Conservation (phyloP, 2,888 invertebrate genomes). For the Lasius fuliginosus region DNA sequence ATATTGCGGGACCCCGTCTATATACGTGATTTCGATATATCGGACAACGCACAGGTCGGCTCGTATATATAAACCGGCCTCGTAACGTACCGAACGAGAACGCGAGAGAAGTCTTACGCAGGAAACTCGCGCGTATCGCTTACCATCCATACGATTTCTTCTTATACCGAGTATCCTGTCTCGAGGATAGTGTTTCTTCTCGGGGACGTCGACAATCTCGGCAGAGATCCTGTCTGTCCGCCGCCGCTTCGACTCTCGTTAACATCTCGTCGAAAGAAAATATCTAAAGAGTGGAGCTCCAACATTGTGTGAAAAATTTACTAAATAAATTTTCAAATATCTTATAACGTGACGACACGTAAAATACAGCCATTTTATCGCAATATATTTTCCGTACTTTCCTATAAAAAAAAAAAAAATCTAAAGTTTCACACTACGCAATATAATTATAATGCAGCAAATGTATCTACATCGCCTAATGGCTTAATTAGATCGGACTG, state of each 20-base stretch:
- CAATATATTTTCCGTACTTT: background rate
- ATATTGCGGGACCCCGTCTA: slow-evolving; percentile 49
- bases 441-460: background rate
- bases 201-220: slow-evolving; percentile 67
- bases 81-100: slow-evolving; percentile 65
- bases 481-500: background rate
- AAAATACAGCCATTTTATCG: background rate
- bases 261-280: background rate
- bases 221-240: slow-evolving; percentile 14
- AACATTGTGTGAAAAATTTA: background rate
- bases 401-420: background rate
- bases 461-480: background rate
- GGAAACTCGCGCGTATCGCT: slow-evolving; percentile 84
- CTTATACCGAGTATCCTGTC: slow-evolving; percentile 82
- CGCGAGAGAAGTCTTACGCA: slow-evolving; percentile 83
- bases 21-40: slow-evolving; percentile 65
- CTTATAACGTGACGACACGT: background rate
- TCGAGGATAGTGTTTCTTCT: slow-evolving; percentile 81
- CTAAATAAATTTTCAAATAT: background rate
- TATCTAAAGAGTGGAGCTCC: background rate
- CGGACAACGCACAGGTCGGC: background rate
- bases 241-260: slow-evolving; percentile 11
- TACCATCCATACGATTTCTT: slow-evolving; percentile 84
- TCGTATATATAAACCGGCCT: background rate
- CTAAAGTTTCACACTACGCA: background rate